Evolutionary conservation across 1,140 invertebrate species (phyloP), one percentile per base, ranked within the genome.

Genomic region (Trichogramma pretiosum): DNA sequence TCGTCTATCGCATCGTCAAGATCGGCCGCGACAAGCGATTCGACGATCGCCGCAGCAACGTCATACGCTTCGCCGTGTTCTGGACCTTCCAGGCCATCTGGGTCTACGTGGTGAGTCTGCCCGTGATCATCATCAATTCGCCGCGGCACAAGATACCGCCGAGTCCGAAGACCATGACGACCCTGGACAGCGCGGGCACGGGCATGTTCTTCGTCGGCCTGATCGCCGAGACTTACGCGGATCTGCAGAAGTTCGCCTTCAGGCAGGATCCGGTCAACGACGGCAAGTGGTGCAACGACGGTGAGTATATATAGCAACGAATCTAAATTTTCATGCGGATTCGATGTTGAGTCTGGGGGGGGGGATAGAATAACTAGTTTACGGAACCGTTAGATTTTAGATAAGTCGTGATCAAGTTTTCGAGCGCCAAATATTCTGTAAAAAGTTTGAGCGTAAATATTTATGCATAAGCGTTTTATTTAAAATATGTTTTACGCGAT

Each of bases 51-150:
- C 79, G 85, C 48, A 87, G 86, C 51, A 93, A 91, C 60, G 80
- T 85, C 5, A 81, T 92, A 22, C 75, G 85, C 54, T 93, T 91
- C 66, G 88, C 86, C 18, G 82, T 90, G 1, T 93, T 93, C 67
- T 94, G 89, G 81, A 89, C 85, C 1, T 93, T 93, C 68, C 89
- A 89, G 76, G 89, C 88, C 33, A 69, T 93, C 33, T 94, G 91
- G 91, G 89, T 93, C n/a, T 91, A 87, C 57, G 74, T 88, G 9
- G 89, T 93, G 3, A 93, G 89, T 70, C 71, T 94, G 45, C 89
- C 89, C 19, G 88, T 93, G 13, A 92, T 93, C 36, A 87, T 93
- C 42, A 84, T 92, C 22, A 93, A 94, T 67, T 90, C 89, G 0
- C 84, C 87, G n/a, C 74, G 82, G 46, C 81, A 89, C 62, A 80